phyloP scores from a whole-genome alignment of 2,888 invertebrate species.

The Amphipyra tragopoginis region DNA sequence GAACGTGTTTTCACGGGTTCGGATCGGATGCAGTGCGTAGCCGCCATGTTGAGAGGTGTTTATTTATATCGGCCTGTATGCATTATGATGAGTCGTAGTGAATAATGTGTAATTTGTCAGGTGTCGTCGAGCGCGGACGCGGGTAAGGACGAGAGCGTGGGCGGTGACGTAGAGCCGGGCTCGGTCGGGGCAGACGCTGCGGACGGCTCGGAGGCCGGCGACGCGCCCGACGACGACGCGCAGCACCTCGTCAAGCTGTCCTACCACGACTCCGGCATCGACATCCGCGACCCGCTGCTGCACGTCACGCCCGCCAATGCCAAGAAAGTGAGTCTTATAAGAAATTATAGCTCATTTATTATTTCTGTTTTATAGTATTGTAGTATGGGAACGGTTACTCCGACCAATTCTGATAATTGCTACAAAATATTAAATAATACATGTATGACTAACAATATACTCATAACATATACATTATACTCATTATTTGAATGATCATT shows the following conservation, averaged over 20 bases:
- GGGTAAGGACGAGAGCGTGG: conserved; percentile 66
- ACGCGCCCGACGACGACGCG: conserved; percentile 70
- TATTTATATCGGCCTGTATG: too few species aligned
- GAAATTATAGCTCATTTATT: not conserved
- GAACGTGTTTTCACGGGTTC: too few species aligned
- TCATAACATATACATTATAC: too few species aligned
- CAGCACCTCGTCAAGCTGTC: conserved; percentile 94
- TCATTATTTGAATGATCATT: too few species aligned
- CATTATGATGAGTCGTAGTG: not conserved
- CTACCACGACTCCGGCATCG: conserved; percentile 97
- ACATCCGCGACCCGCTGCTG: conserved; percentile 94
- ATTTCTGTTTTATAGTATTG: too few species aligned
- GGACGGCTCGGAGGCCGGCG: conserved; percentile 71
- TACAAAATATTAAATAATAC: too few species aligned
- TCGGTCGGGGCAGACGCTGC: conserved; percentile 65
- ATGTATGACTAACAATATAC: too few species aligned
- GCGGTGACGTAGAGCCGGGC: conserved; percentile 45
- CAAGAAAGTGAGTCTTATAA: conserved; percentile 88
- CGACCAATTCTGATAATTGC: too few species aligned
- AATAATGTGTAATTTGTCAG: conserved; percentile 51
- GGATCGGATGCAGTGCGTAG: too few species aligned
- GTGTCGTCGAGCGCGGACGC: conserved; percentile 82
- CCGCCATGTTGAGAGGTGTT: too few species aligned
- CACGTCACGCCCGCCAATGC: conserved; percentile 91
- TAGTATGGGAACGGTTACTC: too few species aligned